Evolutionary conservation across 2,797 vertebrate genomes (phyloP).

Genomic region (Brachyalestes nurse): DNA sequence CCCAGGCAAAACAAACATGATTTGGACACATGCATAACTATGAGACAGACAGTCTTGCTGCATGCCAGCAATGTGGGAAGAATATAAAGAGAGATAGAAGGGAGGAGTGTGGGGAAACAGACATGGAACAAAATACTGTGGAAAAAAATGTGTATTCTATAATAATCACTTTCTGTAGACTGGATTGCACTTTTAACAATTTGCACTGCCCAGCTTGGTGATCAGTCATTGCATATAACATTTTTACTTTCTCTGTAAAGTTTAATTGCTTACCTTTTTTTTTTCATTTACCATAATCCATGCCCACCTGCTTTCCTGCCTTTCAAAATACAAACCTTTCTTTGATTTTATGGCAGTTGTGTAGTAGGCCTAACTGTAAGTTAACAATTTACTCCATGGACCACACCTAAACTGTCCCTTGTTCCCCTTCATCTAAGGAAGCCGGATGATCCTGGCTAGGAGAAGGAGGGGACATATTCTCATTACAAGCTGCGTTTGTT

Average conservation of each 20-base stretch:
- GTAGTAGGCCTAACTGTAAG: conserved; percentile 12
- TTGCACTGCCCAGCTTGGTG: neutral
- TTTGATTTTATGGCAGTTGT: conserved; percentile 46
- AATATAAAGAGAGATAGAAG: conserved; percentile 26
- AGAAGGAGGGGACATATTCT: conserved; percentile 26
- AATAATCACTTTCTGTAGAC: neutral
- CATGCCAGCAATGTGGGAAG: conserved; percentile 6
- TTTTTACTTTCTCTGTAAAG: too few species aligned
- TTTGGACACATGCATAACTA: conserved; percentile 19
- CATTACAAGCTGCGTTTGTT: conserved; percentile 33
- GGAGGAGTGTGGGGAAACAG: neutral
- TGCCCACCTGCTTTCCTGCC: neutral
- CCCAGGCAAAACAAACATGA: conserved; percentile 36
- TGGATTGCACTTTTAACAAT: neutral
- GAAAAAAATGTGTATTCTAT: neutral
- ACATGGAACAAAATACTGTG: neutral
- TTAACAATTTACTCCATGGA: conserved; percentile 27
- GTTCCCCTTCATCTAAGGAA: conserved; percentile 50
- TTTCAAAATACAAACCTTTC: conserved; percentile 31
- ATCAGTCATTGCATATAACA: neutral
- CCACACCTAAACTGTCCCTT: conserved; percentile 26
- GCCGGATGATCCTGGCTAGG: conserved; percentile 6
- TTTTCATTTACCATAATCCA: neutral
- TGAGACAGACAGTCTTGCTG: conserved; percentile 25
- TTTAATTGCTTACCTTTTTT: neutral